Evolutionary conservation across 2,888 invertebrate genomes (phyloP).

Genomic region (Crematogaster levior): DNA sequence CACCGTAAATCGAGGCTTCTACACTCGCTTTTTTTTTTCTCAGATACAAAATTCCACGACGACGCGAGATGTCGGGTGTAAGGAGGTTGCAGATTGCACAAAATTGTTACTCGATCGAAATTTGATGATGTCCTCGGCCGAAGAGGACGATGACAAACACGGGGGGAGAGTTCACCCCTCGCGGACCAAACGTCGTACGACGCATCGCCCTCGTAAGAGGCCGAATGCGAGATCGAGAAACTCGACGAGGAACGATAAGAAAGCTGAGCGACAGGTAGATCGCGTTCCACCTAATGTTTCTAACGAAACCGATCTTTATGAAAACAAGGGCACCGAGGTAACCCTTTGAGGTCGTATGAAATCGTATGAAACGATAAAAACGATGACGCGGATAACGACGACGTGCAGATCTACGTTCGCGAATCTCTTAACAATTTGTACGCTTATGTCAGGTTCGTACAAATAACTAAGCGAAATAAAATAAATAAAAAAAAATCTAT

Average conservation of each 20-base stretch:
- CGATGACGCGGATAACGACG: neutral
- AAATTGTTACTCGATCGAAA: neutral
- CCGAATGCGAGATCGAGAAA: neutral
- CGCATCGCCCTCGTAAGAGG: neutral
- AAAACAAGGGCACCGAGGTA: too few species aligned
- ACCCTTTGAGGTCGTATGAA: too few species aligned
- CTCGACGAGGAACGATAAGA: neutral
- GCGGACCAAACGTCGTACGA: neutral
- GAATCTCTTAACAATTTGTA: conserved; percentile 65
- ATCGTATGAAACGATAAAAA: too few species aligned
- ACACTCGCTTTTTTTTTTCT: neutral
- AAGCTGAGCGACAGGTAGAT: neutral
- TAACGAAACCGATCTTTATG: neutral
- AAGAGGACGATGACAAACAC: neutral
- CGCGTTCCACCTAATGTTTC: too few species aligned
- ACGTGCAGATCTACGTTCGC: neutral
- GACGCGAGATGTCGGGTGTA: neutral
- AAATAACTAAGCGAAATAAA: too few species aligned
- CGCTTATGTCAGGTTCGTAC: too few species aligned
- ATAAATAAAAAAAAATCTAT: too few species aligned
- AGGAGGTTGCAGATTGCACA: too few species aligned
- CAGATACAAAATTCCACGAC: neutral
- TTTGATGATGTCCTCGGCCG: neutral
- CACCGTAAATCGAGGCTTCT: neutral
- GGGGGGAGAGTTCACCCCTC: neutral